Conservation (phyloP, 2,888 invertebrate species). For the Silvanus unidentatus region DNA sequence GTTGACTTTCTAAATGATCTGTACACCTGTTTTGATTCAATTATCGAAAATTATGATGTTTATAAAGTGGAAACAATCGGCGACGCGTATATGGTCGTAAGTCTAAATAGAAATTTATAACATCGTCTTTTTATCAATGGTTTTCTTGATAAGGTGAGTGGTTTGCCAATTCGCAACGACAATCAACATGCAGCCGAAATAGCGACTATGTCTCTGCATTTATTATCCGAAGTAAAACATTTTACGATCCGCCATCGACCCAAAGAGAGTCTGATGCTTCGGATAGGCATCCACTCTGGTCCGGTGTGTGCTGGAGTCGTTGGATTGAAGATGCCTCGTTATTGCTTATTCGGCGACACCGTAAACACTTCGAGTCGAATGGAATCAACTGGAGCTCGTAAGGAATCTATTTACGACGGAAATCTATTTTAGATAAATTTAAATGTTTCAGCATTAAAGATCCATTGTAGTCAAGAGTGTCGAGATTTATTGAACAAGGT, state of each 20-base stretch:
- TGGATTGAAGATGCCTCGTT: slow-evolving; percentile 88
- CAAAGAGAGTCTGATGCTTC: slow-evolving; percentile 71
- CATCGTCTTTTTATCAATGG: too few species aligned
- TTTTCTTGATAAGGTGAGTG: slow-evolving; percentile 81
- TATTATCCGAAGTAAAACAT: slow-evolving; percentile 75
- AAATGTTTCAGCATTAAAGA: slow-evolving; percentile 61
- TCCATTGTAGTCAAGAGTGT: slow-evolving; percentile 75
- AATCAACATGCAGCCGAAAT: slow-evolving; percentile 89
- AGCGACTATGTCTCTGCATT: slow-evolving; percentile 85
- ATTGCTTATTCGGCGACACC: slow-evolving; percentile 88
- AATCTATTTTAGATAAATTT: neutral
- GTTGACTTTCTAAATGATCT: slow-evolving; percentile 90
- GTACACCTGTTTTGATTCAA: slow-evolving; percentile 92
- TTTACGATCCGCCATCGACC: slow-evolving; percentile 88
- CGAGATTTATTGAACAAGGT: slow-evolving; percentile 62
- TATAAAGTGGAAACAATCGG: slow-evolving; percentile 93
- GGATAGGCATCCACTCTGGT: slow-evolving; percentile 89
- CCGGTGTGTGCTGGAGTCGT: slow-evolving; percentile 91
- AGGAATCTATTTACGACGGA: slow-evolving; percentile 41
- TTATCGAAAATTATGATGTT: slow-evolving; percentile 86
- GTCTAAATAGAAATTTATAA: too few species aligned
- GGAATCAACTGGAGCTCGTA: slow-evolving; percentile 77
- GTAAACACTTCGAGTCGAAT: slow-evolving; percentile 86
- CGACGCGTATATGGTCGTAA: slow-evolving; percentile 88
- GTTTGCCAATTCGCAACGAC: slow-evolving; percentile 83